A percentile compares a stretch with the other conserved stretches of the same genome.
Evolutionary conservation across 2,888 invertebrate species (phyloP).

Genomic region (Sipha maydis): DNA sequence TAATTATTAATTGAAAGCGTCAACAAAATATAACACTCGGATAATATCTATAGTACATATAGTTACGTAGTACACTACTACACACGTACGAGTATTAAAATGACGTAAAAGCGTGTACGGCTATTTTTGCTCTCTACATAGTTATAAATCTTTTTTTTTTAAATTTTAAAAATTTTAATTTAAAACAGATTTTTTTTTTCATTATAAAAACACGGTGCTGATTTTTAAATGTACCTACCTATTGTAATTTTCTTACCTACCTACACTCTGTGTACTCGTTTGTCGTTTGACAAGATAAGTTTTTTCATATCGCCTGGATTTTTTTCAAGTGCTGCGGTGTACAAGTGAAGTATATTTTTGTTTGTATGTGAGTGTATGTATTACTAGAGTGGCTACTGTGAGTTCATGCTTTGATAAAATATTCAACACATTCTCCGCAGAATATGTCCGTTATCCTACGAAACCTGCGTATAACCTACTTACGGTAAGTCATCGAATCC

Average conservation of each 20-base stretch:
- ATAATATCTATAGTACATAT: not conserved
- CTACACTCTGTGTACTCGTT: not conserved
- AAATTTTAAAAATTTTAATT: conserved; percentile 20
- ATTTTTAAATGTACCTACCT: not conserved
- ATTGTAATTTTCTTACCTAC: not conserved
- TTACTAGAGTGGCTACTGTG: conserved; percentile 15
- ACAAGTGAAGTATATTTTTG: conserved; percentile 13
- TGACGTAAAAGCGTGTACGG: not conserved
- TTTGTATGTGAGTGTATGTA: not conserved
- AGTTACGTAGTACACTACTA: not conserved
- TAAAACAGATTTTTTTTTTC: not conserved
- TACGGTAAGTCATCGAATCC: not conserved
- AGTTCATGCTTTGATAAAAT: conserved; percentile 45
- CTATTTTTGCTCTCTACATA: not conserved
- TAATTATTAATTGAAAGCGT: not conserved
- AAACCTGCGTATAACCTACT: not conserved
- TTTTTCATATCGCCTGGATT: conserved; percentile 28
- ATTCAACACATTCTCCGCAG: conserved; percentile 18
- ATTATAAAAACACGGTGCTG: not conserved
- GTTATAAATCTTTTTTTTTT: not conserved
- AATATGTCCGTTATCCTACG: not conserved
- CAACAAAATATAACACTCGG: not conserved
- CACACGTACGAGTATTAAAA: too few relatives aligned
- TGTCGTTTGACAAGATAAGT: conserved; percentile 19
- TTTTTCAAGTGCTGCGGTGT: conserved; percentile 19